Base-by-base conservation (phyloP, 2,113 vertebrate genomes). In the Notechis scutatus region DNA sequence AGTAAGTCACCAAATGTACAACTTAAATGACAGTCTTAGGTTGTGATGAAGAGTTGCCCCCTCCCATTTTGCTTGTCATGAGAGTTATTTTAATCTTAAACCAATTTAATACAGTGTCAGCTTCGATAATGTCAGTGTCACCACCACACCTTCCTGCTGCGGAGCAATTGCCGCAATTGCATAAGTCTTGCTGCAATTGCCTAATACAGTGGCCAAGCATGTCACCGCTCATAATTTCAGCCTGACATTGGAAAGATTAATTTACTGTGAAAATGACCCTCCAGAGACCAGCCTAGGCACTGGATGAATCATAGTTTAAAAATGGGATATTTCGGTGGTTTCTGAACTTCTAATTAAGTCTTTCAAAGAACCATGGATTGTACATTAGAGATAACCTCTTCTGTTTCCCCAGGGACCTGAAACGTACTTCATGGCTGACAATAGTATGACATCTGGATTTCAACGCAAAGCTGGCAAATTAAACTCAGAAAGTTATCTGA, bases 311-410 rank as follows among this genome's bases (percentile, higher is more conserved):
- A 94, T 74, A 47, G 52, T 85, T 95, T 95, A 93, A 87, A 95
- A 94, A 96, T 45, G 85, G 74, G 90, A 57, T 95, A 92, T 91
- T 95, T 96, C 91, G 56, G 69, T 94, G 96, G 94, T 96, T 96
- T 95, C 94, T 93, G 93, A 89, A 95, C 92, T 94, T 94, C 94
- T 95, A 96, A 96, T 97, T 95, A 95, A 94, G 93, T 90, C 92
- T 90, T 94, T 87, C 93, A 93, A 95, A 95, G 85, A 1, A 1
- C 54, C 29, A 34, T 85, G 2, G 87, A 3, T 20, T 34, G 93
- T 50, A 23, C 54, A 81, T 56, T 86, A 0, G 18, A 90, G 90
- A 55, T 93, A 54, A 59, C 89, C 8, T 0, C 24, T 89, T 39
- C 9, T 1, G 29, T 91, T 42, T 56, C 87, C 15, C 0, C 0